These are phyloP conservation scores for Eumeta japonica DNA, from an alignment of 1,140 invertebrate genomes.

Conservation along the genomic window DNA sequence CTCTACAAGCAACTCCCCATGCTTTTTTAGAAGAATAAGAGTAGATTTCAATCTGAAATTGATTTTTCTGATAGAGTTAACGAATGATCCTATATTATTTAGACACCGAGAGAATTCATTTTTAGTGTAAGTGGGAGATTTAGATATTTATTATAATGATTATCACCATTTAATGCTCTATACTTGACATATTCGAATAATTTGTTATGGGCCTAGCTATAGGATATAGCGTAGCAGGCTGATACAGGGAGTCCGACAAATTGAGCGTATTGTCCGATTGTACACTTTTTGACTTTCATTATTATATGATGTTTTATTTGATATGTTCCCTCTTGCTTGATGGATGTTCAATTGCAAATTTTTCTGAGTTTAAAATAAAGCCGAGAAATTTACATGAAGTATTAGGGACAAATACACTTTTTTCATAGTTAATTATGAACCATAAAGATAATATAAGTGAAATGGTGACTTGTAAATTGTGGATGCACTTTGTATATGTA, in stretches of 20 bases:
- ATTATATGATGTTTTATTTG: no score
- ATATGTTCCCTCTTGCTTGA: conserved; percentile 4
- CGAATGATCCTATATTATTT: neutral
- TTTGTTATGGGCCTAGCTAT: no score
- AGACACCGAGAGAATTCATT: neutral
- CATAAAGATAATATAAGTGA: conserved; percentile 9
- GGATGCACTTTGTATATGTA: no score
- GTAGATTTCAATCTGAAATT: neutral
- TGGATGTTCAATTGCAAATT: conserved; percentile 6
- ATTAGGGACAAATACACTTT: conserved; percentile 9
- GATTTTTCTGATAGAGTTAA: neutral
- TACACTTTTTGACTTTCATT: no score
- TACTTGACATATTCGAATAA: no score
- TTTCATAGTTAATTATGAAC: conserved; percentile 15
- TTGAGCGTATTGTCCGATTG: no score
- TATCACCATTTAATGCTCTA: no score
- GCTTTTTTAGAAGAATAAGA: neutral
- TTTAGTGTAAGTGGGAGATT: no score
- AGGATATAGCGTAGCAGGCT: no score
- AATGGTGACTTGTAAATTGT: no score
- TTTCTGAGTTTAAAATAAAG: conserved; percentile 10
- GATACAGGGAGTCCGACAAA: no score
- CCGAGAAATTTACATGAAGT: conserved; percentile 13
- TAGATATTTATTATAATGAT: no score
- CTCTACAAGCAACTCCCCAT: neutral